Evolutionary conservation across 1,140 invertebrate species (phyloP).

Genomic region (Trichonephila inaurata): DNA sequence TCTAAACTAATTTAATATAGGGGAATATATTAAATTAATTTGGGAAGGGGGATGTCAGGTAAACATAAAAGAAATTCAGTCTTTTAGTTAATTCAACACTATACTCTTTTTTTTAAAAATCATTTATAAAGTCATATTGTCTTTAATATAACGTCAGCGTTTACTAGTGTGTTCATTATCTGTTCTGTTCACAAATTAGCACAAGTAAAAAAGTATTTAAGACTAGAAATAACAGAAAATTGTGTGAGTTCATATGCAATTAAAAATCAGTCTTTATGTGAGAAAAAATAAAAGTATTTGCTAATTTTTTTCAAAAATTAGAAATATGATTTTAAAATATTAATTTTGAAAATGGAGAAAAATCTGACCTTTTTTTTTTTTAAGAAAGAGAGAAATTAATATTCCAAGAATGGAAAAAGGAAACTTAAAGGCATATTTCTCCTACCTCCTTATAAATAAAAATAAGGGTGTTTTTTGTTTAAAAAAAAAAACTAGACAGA

Average conservation of each 20-base stretch:
- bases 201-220: constrained; percentile 23
- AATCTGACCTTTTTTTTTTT: too few relatives aligned
- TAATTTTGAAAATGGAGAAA: neutral
- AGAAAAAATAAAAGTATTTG: neutral
- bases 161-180: neutral
- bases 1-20: too few relatives aligned
- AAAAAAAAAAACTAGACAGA: neutral
- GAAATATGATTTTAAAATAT: neutral
- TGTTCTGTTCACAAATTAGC: constrained; percentile 33
- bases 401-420: neutral
- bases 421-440: neutral
- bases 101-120: neutral
- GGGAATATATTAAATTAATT: too few relatives aligned
- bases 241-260: constrained; percentile 42
- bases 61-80: neutral
- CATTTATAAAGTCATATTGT: neutral
- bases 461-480: too few relatives aligned
- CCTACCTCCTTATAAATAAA: neutral
- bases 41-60: neutral
- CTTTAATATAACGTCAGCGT: neutral
- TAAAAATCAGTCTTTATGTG: constrained; percentile 46
- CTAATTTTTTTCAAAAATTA: too few relatives aligned
- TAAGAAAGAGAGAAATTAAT: too few relatives aligned
- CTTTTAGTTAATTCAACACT: neutral
- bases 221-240: constrained; percentile 61